A percentile compares a stretch with the other conserved stretches of the same genome.
Conservation (phyloP, 2,113 vertebrate species). For the Galeopterus variegatus region DNA sequence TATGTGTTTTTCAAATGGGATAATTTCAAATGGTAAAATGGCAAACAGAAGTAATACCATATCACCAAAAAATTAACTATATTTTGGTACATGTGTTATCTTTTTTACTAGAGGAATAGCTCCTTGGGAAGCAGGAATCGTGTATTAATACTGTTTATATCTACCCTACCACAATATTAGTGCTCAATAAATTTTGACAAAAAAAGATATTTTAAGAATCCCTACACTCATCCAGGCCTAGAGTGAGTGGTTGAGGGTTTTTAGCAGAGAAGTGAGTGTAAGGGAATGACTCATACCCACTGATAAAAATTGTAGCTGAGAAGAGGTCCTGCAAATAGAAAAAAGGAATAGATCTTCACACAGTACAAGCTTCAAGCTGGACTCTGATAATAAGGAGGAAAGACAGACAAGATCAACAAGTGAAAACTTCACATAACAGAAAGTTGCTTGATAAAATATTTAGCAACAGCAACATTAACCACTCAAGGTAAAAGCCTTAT, state of each 20-base stretch:
- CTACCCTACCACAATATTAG: background rate
- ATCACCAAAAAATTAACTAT: constrained; percentile 1
- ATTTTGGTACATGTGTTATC: background rate
- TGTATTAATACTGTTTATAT: background rate
- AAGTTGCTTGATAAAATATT: constrained; percentile 55
- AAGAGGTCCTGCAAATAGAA: constrained; percentile 3
- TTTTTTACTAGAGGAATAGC: background rate
- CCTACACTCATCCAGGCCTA: background rate
- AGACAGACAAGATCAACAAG: background rate
- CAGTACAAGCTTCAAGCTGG: background rate
- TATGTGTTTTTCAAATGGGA: constrained; percentile 19
- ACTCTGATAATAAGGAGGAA: background rate
- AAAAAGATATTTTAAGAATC: constrained; percentile 34
- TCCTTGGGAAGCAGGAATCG: background rate
- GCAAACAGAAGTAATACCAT: background rate
- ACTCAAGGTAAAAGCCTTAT: constrained; percentile 18
- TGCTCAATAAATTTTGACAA: background rate
- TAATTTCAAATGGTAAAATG: constrained; percentile 29
- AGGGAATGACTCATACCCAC: background rate
- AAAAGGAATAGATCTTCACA: background rate
- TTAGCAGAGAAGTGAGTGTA: background rate
- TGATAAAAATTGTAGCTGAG: background rate
- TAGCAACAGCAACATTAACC: constrained; percentile 23
- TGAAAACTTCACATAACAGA: background rate
- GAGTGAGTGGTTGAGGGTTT: background rate